These are phyloP conservation scores for Pediacus dermestoides DNA, from an alignment of 2,888 invertebrate species.

Conservation along the genomic window DNA sequence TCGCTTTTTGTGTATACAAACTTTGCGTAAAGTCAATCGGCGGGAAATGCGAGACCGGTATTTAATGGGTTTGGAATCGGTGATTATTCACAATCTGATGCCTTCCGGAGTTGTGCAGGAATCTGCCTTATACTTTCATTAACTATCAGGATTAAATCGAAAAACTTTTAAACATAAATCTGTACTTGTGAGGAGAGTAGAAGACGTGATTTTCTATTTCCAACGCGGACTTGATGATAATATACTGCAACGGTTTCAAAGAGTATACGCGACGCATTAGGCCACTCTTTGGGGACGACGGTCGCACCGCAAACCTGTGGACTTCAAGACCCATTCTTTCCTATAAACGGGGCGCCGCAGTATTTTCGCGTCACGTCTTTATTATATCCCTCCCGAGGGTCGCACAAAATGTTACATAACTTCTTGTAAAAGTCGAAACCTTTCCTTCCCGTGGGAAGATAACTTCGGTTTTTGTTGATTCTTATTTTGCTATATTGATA, in stretches of 20 bases:
- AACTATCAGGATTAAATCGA: constrained; percentile 41
- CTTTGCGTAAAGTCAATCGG: constrained; percentile 43
- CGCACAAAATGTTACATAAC: constrained; percentile 52
- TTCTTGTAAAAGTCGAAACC: constrained; percentile 51
- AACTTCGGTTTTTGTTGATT: constrained; percentile 42
- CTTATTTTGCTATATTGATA: constrained; percentile 37
- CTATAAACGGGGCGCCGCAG: constrained; percentile 45
- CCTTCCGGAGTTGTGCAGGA: constrained; percentile 20
- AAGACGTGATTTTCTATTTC: constrained; percentile 39
- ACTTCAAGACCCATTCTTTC: constrained; percentile 42
- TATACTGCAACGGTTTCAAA: constrained; percentile 38
- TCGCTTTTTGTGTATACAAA: constrained; percentile 44
- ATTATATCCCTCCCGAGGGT: constrained; percentile 51
- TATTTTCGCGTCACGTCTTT: constrained; percentile 52
- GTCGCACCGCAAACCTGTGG: constrained; percentile 36
- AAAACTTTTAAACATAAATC: constrained; percentile 42
- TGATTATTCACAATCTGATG: constrained; percentile 45
- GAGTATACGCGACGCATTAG: constrained; percentile 40
- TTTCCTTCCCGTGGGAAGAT: constrained; percentile 37
- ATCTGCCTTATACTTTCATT: constrained; percentile 34
- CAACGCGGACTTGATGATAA: constrained; percentile 40
- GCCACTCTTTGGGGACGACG: constrained; percentile 38
- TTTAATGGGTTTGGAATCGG: constrained; percentile 42
- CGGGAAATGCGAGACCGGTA: constrained; percentile 38
- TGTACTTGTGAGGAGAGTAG: constrained; percentile 28